Conservation (phyloP, 2,797 vertebrate genomes). For the Harpagifer antarcticus region DNA sequence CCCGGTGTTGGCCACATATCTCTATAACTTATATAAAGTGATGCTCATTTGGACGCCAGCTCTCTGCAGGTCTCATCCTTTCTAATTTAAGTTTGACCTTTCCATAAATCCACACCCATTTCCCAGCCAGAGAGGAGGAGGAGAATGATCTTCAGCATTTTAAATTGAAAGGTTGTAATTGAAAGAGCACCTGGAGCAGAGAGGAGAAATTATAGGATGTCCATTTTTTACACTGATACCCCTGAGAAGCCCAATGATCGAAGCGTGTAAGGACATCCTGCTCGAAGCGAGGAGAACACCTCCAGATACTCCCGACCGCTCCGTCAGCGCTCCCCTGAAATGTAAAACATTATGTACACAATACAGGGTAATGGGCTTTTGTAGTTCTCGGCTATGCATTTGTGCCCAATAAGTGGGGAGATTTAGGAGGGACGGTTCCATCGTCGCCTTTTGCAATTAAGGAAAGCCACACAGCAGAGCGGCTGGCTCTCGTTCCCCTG, state of each 20-base stretch:
- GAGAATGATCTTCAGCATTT: slow-evolving; percentile 68
- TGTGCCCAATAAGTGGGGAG: slow-evolving; percentile 57
- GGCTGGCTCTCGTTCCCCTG: slow-evolving; percentile 36
- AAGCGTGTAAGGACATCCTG: slow-evolving; percentile 59
- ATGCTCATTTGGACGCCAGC: slow-evolving; percentile 64
- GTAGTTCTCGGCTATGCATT: slow-evolving; percentile 64
- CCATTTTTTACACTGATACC: slow-evolving; percentile 69
- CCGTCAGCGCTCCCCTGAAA: slow-evolving; percentile 45
- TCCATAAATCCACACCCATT: slow-evolving; percentile 79
- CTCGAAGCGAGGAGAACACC: slow-evolving; percentile 39
- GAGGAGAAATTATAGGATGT: slow-evolving; percentile 70
- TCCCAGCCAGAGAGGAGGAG: slow-evolving; percentile 53
- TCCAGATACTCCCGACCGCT: slow-evolving; percentile 9
- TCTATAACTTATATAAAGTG: slow-evolving; percentile 71
- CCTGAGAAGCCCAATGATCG: slow-evolving; percentile 61
- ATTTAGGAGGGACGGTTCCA: slow-evolving; percentile 44
- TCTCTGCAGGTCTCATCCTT: slow-evolving; percentile 57
- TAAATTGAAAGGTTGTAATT: slow-evolving; percentile 80
- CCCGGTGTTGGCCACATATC: slow-evolving; percentile 54
- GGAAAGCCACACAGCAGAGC: slow-evolving; percentile 60
- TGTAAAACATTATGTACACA: slow-evolving; percentile 52
- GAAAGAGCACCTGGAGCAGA: slow-evolving; percentile 65
- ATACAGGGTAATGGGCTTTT: slow-evolving; percentile 49
- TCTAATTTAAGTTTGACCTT: slow-evolving; percentile 80
- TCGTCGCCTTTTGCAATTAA: slow-evolving; percentile 72